Percentiles rank a stretch among this genome's conserved stretches.
Conservation (phyloP, 2,888 invertebrate genomes). For the Scrobipalpa costella region DNA sequence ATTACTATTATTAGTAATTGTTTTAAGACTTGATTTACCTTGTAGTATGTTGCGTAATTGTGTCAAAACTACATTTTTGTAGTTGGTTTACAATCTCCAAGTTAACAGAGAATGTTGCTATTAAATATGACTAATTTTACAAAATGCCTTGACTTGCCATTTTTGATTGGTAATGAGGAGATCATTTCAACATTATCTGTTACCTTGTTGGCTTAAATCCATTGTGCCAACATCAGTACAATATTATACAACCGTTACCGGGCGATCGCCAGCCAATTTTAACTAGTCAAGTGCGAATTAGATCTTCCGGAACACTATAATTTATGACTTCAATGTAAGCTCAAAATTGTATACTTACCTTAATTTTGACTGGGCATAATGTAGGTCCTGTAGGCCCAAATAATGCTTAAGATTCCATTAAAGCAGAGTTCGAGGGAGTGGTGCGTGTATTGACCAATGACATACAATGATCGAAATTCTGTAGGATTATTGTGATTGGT, state of each 20-base stretch:
- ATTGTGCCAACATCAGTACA: slow-evolving; percentile 52
- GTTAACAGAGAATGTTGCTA: slow-evolving; percentile 17
- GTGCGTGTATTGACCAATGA: too few relatives aligned
- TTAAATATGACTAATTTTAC: not conserved
- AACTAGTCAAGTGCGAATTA: slow-evolving; percentile 49
- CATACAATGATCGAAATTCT: too few relatives aligned
- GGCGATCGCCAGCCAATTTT: slow-evolving; percentile 46
- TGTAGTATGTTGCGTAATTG: slow-evolving; percentile 20
- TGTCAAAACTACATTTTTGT: slow-evolving; percentile 5
- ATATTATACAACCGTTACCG: slow-evolving; percentile 41
- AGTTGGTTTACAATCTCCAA: slow-evolving; percentile 12
- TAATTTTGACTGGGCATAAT: too few relatives aligned
- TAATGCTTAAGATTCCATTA: too few relatives aligned
- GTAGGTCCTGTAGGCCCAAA: too few relatives aligned
- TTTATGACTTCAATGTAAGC: not conserved
- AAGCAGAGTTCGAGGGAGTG: too few relatives aligned
- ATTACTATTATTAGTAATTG: not conserved
- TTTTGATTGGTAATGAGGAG: not conserved
- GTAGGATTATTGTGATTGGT: too few relatives aligned
- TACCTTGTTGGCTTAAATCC: not conserved
- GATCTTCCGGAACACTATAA: not conserved
- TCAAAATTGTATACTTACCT: not conserved
- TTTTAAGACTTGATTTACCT: slow-evolving; percentile 7
- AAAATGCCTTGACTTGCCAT: too few relatives aligned
- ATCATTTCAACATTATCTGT: not conserved